Evolutionary conservation across 2,113 vertebrate species (phyloP), one percentile per base, ranked within the genome.

Genomic region (Corapipo altera): DNA sequence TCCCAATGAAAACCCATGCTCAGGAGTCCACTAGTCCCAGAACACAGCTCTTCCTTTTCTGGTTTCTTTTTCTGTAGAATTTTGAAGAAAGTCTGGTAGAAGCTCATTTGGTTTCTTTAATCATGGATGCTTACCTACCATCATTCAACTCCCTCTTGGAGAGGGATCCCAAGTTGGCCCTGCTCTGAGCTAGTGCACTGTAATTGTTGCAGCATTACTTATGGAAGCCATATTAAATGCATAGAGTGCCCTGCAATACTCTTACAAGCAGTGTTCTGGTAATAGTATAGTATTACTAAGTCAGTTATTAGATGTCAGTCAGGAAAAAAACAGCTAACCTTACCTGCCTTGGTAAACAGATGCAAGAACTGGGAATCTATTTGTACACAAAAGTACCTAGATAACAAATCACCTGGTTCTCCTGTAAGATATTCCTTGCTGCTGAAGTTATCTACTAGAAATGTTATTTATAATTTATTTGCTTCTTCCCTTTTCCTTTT

Each of bases 141-240:
- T 61, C 46, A 52, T 16, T 48, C 15, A 65, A 57, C 24, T 19
- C 12, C 4, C 6, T 79, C 41, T 52, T 32, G 37, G 5, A 62
- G 8, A 48, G 16, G 6, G 23, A 51, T 11, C 12, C 8, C 33
- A 64, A 4, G 20, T 0, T 78, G 30, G n/a, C 17, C 20, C n/a
- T 3, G 0, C 39, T 39, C 71, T 55, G 32, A 91, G 39, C 14
- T 52, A 22, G 35, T 1, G 0, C 43, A 48, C 11, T 16, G 17
- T 26, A 51, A 22, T 22, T 5, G 51, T 55, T 51, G 44, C 77
- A 84, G 41, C 43, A 79, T 66, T 87, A 46, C 43, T 39, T 24
- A 43, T 7, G 13, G 54, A 91, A 94, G 41, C 21, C 21, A n/a
- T 11, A 39, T 20, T 37, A 64, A 90, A 72, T 7, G 18, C 15